Conservation (phyloP, 2,888 invertebrate genomes). For the Stenolophus ochropezus region DNA sequence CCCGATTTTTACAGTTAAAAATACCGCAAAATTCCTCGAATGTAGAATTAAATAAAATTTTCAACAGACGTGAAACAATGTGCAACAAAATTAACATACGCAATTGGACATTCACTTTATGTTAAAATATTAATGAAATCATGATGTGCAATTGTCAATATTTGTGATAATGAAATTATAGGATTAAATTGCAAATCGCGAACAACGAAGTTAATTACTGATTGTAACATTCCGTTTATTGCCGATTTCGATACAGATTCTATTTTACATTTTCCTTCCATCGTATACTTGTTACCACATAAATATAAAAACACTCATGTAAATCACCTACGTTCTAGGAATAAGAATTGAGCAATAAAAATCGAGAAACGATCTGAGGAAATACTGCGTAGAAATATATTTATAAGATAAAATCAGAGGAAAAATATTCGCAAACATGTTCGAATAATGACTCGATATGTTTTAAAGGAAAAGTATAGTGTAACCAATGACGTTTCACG, state of each 20-base stretch:
- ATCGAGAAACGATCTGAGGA: neutral
- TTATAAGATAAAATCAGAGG: neutral
- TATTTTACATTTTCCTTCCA: neutral
- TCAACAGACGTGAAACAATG: neutral
- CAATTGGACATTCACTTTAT: neutral
- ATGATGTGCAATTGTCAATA: neutral
- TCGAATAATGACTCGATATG: neutral
- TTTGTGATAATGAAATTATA: slow-evolving; percentile 34
- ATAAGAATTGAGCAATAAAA: slow-evolving; percentile 7
- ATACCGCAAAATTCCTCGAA: slow-evolving; percentile 8
- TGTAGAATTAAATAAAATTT: neutral
- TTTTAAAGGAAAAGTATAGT: slow-evolving; percentile 10
- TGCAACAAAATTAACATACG: neutral
- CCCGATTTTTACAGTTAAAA: slow-evolving; percentile 17
- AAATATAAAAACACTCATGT: neutral
- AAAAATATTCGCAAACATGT: neutral
- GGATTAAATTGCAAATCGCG: slow-evolving; percentile 16
- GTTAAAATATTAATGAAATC: slow-evolving; percentile 25
- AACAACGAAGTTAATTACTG: neutral
- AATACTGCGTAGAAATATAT: neutral
- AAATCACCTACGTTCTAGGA: neutral
- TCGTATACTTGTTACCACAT: too few relatives aligned
- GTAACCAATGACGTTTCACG: neutral
- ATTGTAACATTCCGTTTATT: neutral
- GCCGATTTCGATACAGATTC: neutral